These are phyloP conservation scores for Gadopsis bispinosus DNA, from an alignment of 2,797 vertebrate species.

Conservation along the genomic window DNA sequence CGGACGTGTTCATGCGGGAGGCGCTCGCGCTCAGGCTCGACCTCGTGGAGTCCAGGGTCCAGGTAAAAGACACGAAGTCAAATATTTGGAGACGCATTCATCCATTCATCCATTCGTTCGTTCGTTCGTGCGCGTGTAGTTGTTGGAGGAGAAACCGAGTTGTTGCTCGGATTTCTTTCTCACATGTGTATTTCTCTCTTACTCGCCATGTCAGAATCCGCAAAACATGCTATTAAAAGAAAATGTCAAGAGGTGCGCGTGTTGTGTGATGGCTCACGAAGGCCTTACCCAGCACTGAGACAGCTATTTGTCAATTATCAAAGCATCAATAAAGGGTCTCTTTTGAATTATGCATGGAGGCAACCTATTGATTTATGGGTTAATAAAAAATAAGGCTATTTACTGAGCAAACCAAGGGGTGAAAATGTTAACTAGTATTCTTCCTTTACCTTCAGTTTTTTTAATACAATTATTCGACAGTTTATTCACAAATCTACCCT, in stretches of 20 bases:
- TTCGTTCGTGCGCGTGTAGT: no score
- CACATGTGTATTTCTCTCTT: neutral
- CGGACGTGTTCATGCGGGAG: conserved; percentile 98
- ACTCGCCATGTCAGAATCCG: neutral
- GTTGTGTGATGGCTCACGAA: conserved; percentile 27
- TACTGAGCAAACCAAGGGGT: conserved; percentile 56
- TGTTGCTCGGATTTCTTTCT: neutral
- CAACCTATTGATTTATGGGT: conserved; percentile 78
- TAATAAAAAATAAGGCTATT: conserved; percentile 76
- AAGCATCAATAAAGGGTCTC: conserved; percentile 65
- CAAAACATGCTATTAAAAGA: neutral
- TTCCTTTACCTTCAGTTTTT: neutral
- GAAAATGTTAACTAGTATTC: conserved; percentile 19
- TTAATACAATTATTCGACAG: neutral
- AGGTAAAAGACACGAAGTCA: conserved; percentile 86
- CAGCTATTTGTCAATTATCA: conserved; percentile 74
- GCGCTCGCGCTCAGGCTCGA: conserved; percentile 96
- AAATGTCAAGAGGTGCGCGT: conserved; percentile 10
- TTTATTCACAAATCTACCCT: neutral
- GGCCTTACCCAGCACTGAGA: conserved; percentile 36
- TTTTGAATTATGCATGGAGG: conserved; percentile 77
- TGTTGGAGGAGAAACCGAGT: neutral
- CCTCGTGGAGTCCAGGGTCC: conserved; percentile 97
- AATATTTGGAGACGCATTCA: neutral
- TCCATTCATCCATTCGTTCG: neutral